Evolutionary conservation across 2,113 vertebrate species (phyloP).

Genomic region (Candoia aspera): DNA sequence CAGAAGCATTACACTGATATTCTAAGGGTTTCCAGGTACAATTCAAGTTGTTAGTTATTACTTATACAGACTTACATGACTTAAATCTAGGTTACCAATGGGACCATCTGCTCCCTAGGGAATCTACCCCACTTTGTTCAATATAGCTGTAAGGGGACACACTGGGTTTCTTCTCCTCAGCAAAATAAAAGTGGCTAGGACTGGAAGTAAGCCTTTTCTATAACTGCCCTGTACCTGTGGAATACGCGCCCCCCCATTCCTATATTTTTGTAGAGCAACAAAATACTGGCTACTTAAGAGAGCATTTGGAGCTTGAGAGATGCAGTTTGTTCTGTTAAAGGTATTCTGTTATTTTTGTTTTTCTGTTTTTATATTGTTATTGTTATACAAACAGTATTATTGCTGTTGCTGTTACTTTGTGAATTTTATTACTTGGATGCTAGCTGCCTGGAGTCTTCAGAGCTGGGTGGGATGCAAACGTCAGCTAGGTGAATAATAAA

Average conservation of each 20-base stretch:
- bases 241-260: background rate
- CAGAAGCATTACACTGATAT: background rate
- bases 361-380: background rate
- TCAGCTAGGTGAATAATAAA: background rate
- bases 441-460: background rate
- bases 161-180: background rate
- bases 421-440: background rate
- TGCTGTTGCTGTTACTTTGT: background rate
- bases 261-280: background rate
- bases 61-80: background rate
- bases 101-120: background rate
- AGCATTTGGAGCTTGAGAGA: background rate
- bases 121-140: background rate
- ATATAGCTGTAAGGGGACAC: background rate
- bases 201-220: background rate
- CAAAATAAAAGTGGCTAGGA: background rate
- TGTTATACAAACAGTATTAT: background rate
- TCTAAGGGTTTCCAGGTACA: background rate
- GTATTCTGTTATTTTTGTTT: background rate
- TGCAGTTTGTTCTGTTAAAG: background rate
- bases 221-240: background rate
- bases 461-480: background rate
- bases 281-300: background rate
- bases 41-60: background rate
- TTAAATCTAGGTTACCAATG: background rate